Evolutionary conservation across 2,113 vertebrate species (phyloP).

Genomic region (Mixornis gularis): DNA sequence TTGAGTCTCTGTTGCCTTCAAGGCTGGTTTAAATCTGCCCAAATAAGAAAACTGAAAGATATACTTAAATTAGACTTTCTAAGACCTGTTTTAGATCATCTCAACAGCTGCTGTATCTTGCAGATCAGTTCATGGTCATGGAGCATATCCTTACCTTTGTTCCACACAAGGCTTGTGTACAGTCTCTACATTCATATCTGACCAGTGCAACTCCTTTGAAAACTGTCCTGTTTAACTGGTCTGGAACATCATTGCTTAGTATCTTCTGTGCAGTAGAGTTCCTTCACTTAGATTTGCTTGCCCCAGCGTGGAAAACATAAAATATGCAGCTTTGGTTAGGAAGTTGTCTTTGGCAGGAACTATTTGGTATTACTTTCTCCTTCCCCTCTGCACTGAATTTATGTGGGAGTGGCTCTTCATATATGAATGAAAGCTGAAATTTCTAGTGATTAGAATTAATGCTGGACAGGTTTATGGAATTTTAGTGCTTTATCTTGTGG

Average conservation of each 20-base stretch:
- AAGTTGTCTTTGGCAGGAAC: not conserved
- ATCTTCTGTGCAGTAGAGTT: not conserved
- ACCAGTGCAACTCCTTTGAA: not conserved
- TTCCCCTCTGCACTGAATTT: not conserved
- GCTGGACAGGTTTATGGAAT: not conserved
- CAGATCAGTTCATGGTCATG: not conserved
- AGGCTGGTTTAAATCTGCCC: not conserved
- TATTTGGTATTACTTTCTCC: not conserved
- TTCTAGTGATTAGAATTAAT: not conserved
- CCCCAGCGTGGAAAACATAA: not conserved
- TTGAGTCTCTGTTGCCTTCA: not conserved
- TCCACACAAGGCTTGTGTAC: not conserved
- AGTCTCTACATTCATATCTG: rapidly evolving
- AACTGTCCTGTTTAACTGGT: not conserved
- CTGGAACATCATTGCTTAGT: not conserved
- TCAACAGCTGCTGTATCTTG: not conserved
- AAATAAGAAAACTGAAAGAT: not conserved
- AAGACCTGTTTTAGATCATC: not conserved
- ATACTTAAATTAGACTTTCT: not conserved
- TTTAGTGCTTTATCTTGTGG: not conserved
- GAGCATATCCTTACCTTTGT: not conserved
- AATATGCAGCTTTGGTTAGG: rapidly evolving
- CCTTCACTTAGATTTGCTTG: not conserved
- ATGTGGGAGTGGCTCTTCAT: not conserved
- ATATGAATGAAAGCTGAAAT: not conserved